Evolutionary conservation across 2,797 vertebrate species (phyloP), one percentile per base, ranked within the genome.

Genomic region (Heterohyrax brucei): DNA sequence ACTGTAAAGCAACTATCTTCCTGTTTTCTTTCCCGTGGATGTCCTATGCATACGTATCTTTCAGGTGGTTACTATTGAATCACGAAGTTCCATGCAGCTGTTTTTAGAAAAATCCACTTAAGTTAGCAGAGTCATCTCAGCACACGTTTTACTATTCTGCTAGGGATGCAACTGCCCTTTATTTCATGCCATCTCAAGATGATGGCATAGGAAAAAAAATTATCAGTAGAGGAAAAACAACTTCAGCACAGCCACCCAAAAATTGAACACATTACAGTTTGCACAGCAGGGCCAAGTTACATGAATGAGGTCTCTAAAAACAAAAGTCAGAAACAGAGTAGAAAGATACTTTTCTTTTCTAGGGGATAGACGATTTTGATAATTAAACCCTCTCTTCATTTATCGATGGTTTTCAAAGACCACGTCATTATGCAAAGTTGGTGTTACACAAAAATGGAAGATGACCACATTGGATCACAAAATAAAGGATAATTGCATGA

Each of bases 251-350:
- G 5, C 4, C 10, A 21, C 5, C 7, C 12, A 84, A 8, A 78
- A 30, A 66, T 0, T 87, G 10, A 56, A 44, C 21, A 80, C 39
- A 21, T 59, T 48, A 21, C 2, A 24, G 39, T 46, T 10, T 19
- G 39, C 9, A 1, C 4, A 7, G 2, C 13, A 39, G 24, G 16
- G 24, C 1, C 18, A n/a, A 12, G n/a, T n/a, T 16, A 2, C 0
- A 1, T 0, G 5, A 68, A 59, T n/a, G 28, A n/a, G 22, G 39
- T 16, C 6, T 75, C 22, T 1, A 24, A 39, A 61, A n/a, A 30
- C 12, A 5, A 8, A 62, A 22, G 28, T 13, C 7, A 86, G 70
- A 73, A 68, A 50, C 39, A 3, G 13, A 1, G 2, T 46, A 9
- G 24, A 10, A 8, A 53, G 53, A 80, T 39, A 14, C 22, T 56